Evolutionary conservation across 2,888 invertebrate genomes (phyloP), one percentile per base, ranked within the genome.

Genomic region (Meandrusa payeni): DNA sequence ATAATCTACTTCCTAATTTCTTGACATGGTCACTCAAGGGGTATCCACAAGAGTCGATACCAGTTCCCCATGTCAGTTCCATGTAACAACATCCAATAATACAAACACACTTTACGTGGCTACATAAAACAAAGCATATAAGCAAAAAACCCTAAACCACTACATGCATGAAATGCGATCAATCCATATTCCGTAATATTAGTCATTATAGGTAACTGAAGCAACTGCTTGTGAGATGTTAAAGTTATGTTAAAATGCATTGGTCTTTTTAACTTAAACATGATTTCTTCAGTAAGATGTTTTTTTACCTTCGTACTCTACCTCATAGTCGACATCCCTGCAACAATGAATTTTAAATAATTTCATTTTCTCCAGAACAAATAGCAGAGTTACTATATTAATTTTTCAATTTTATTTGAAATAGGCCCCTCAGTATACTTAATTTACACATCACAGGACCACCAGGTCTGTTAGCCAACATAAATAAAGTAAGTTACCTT

Each of bases 41-140:
- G 76, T 94, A 97, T 2, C 95, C 91, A 39, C 48, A 44, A 11
- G 54, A 44, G 2, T 57, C 55, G 3, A 48, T 57, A 9, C 59
- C 51, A 37, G n/a, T n/a, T n/a, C n/a, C n/a, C n/a, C 68, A 67
- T 7, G 88, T 86, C 42, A 96, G 67, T 74, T 96, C 96, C 93
- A 95, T 96, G 66, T 95, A 97, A 68, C 98, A 98, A 76, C 98
- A 98, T 2, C 96, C 95, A 1, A 95, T 95, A 23, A 96, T 91
- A 59, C 94, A 93, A 4, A 97, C 89, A 58, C 93, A 96, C 64
- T 86, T 90, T 0, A 93, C 92, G 52, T 91, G 87, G 0, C 83
- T 57, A 46, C 89, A 91, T 38, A 89, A 76, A 0, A 90, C 83
- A 79, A 95, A 97, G 56, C 95, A 88, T 42, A 91, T 90, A 33